Percentiles rank a stretch among this genome's conserved stretches.
These are phyloP conservation scores for Graphium colonna DNA, from an alignment of 2,888 invertebrate genomes.

Conservation along the genomic window DNA sequence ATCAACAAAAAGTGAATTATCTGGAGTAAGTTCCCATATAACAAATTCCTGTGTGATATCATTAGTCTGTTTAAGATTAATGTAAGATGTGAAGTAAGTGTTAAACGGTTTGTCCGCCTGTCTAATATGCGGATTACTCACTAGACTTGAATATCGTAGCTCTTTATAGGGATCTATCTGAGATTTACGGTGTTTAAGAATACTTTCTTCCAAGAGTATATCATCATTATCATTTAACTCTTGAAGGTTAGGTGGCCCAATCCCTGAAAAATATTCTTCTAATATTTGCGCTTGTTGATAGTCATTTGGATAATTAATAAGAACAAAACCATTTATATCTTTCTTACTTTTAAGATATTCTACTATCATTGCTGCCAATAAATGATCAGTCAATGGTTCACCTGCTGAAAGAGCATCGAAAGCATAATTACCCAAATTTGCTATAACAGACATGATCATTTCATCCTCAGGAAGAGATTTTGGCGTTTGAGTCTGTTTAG, in stretches of 20 bases:
- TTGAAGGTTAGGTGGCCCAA: conserved; percentile 60
- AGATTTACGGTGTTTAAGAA: conserved; percentile 55
- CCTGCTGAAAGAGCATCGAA: conserved; percentile 78
- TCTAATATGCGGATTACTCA: conserved; percentile 72
- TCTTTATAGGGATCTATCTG: conserved; percentile 55
- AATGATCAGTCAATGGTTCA: conserved; percentile 73
- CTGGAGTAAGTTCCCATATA: conserved; percentile 61
- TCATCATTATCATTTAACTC: conserved; percentile 58
- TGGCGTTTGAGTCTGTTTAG: conserved; percentile 82
- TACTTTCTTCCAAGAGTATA: conserved; percentile 63
- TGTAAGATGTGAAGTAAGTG: conserved; percentile 80
- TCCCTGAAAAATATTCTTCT: conserved; percentile 80
- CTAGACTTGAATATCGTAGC: conserved; percentile 68
- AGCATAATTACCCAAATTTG: conserved; percentile 77
- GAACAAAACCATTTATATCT: conserved; percentile 79
- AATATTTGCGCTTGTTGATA: conserved; percentile 79
- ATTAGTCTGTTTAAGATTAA: conserved; percentile 66
- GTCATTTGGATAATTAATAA: conserved; percentile 82
- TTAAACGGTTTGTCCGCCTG: conserved; percentile 54
- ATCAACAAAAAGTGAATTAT: conserved; percentile 74
- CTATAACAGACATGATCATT: conserved; percentile 67
- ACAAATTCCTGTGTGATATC: conserved; percentile 62
- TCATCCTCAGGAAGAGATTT: conserved; percentile 80
- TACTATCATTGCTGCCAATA: conserved; percentile 79
- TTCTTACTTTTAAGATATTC: conserved; percentile 78